phyloP scores from a whole-genome alignment of 2,113 vertebrate genomes.

The Anser brachyrhynchus region DNA sequence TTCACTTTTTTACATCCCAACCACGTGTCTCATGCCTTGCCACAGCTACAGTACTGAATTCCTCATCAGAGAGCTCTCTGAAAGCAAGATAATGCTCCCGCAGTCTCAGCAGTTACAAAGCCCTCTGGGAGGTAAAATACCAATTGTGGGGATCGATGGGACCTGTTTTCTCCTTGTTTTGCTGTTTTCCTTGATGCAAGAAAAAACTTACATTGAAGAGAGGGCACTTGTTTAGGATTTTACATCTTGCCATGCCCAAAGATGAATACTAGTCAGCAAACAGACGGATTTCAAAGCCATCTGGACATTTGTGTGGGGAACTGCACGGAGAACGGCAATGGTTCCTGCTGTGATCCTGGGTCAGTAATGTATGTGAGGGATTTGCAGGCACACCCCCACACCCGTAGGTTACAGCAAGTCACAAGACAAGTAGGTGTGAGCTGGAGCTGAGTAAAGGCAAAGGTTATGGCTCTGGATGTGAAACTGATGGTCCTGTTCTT shows the following conservation, averaged over 20 bases:
- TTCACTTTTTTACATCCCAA: slow-evolving; percentile 60
- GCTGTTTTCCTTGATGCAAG: background rate
- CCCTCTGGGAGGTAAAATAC: background rate
- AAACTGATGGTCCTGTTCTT: background rate
- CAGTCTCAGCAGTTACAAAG: slow-evolving; percentile 36
- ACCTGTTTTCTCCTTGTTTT: background rate
- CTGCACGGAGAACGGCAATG: background rate
- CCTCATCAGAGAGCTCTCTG: slow-evolving; percentile 61
- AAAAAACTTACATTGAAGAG: background rate
- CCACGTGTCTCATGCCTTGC: slow-evolving; percentile 34
- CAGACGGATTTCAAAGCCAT: background rate
- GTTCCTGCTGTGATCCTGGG: fast-evolving
- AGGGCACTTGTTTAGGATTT: background rate
- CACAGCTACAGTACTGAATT: slow-evolving; percentile 58
- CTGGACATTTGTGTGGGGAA: background rate
- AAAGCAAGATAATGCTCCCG: slow-evolving; percentile 13
- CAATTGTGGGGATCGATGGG: background rate
- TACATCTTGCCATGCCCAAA: background rate
- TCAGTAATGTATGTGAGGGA: background rate
- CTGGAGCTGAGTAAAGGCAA: background rate
- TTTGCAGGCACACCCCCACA: background rate
- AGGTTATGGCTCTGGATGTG: background rate
- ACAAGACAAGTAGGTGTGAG: background rate
- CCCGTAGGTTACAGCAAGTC: background rate
- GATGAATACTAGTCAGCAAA: background rate